These are phyloP conservation scores for Acronicta alni DNA, from an alignment of 2,888 invertebrate genomes.

Conservation along the genomic window DNA sequence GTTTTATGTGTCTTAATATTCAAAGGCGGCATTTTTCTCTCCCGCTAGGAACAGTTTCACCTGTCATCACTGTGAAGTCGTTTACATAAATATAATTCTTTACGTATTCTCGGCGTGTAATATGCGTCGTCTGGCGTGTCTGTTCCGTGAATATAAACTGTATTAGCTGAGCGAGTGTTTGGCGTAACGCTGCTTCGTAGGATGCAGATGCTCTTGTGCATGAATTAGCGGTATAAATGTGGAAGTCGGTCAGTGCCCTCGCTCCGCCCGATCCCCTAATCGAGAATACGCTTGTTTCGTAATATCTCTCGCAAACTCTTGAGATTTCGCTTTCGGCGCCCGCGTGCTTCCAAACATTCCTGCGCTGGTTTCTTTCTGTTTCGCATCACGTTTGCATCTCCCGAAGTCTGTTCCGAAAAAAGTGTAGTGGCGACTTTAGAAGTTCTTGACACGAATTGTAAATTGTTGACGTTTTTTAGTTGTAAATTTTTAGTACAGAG, in stretches of 20 bases:
- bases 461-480: slow-evolving; percentile 70
- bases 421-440: slow-evolving; percentile 62
- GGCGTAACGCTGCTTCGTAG: slow-evolving; percentile 69
- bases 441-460: slow-evolving; percentile 73
- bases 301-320: slow-evolving; percentile 74
- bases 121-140: slow-evolving; percentile 63
- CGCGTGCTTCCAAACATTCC: slow-evolving; percentile 70
- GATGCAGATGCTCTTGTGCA: slow-evolving; percentile 83
- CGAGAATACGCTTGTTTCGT: slow-evolving; percentile 81
- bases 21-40: slow-evolving; percentile 74
- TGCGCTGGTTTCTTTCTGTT: slow-evolving; percentile 69
- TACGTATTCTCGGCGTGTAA: slow-evolving; percentile 79
- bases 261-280: slow-evolving; percentile 80
- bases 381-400: slow-evolving; percentile 68
- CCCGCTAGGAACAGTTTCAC: slow-evolving; percentile 80
- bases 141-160: slow-evolving; percentile 81
- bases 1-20: slow-evolving; percentile 74
- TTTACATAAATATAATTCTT: slow-evolving; percentile 82
- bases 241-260: slow-evolving; percentile 88
- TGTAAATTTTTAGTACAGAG: slow-evolving; percentile 56
- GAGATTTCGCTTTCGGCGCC: slow-evolving; percentile 81
- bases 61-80: slow-evolving; percentile 77
- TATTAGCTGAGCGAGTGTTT: slow-evolving; percentile 70
- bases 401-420: slow-evolving; percentile 50
- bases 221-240: slow-evolving; percentile 86